phyloP scores from a whole-genome alignment of 53 echinoderm and acorn worm genomes.

The Paelopatides confundens region DNA sequence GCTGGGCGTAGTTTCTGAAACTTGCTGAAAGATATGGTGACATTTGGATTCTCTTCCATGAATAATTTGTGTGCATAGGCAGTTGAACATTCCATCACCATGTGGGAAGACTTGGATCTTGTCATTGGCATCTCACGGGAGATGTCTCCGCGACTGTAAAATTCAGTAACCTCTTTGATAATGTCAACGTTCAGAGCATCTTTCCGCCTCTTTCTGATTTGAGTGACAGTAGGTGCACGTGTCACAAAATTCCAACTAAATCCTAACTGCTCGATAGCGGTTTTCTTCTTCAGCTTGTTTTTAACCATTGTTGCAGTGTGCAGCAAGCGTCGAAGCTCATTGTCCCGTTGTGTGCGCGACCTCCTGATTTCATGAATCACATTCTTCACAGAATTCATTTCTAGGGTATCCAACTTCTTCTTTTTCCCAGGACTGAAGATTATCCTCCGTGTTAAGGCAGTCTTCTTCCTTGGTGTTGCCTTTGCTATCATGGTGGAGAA shows the following conservation, averaged over 20 bases:
- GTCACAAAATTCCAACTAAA: no score
- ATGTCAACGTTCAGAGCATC: slow-evolving; percentile 50
- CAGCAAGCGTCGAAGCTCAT: slow-evolving; percentile 42
- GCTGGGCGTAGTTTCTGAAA: slow-evolving; percentile 51
- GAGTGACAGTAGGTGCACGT: not conserved
- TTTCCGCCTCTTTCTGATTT: slow-evolving; percentile 14
- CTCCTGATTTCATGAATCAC: slow-evolving; percentile 52
- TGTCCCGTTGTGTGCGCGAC: slow-evolving; percentile 36
- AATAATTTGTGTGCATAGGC: slow-evolving; percentile 37
- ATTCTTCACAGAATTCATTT: slow-evolving; percentile 44
- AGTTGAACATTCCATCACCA: slow-evolving; percentile 58
- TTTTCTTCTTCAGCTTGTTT: slow-evolving; percentile 60
- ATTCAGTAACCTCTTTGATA: slow-evolving; percentile 11
- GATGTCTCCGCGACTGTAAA: slow-evolving; percentile 57
- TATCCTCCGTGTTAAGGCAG: slow-evolving; percentile 14
- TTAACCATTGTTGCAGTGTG: slow-evolving; percentile 47
- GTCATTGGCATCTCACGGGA: slow-evolving; percentile 49
- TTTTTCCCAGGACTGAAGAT: slow-evolving; percentile 43
- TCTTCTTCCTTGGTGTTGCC: slow-evolving; percentile 47
- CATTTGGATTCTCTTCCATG: slow-evolving; percentile 48
- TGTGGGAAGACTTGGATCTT: not conserved
- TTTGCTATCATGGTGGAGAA: not conserved
- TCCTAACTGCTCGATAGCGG: not conserved
- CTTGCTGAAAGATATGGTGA: slow-evolving; percentile 25
- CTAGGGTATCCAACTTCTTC: slow-evolving; percentile 18